phyloP scores from a whole-genome alignment of 2,888 invertebrate genomes.

The Xestia xanthographa region DNA sequence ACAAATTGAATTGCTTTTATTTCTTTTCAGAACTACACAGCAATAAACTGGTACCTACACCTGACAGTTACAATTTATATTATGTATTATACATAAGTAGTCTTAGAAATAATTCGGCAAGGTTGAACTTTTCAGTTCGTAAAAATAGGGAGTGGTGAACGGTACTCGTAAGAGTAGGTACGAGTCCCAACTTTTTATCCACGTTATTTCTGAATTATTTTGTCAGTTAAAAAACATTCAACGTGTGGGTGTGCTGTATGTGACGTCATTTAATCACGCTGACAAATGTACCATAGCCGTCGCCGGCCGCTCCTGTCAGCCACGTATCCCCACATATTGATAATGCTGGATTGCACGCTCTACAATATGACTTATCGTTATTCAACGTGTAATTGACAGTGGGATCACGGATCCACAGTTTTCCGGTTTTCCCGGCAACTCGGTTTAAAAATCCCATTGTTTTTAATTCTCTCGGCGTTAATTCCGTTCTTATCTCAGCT shows the following conservation, averaged over 20 bases:
- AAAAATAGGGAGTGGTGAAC: neutral
- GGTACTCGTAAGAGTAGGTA: neutral
- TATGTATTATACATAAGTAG: conserved; percentile 10
- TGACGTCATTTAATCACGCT: conserved; percentile 81
- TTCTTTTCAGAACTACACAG: conserved; percentile 1
- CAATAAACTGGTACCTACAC: neutral
- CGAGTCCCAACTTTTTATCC: conserved; percentile 39
- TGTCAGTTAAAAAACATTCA: conserved; percentile 63
- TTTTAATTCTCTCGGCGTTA: conserved; percentile 49
- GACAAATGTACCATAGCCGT: conserved; percentile 76
- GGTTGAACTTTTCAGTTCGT: conserved; percentile 16
- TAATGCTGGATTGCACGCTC: conserved; percentile 75
- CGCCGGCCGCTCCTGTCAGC: conserved; percentile 71
- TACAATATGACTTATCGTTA: conserved; percentile 73
- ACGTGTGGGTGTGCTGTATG: conserved; percentile 69
- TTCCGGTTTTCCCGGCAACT: conserved; percentile 22
- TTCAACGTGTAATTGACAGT: conserved; percentile 71
- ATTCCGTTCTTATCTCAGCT: conserved; percentile 45
- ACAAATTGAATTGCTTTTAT: neutral
- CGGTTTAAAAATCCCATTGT: conserved; percentile 44
- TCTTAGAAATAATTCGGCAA: conserved; percentile 18
- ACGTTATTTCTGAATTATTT: conserved; percentile 50
- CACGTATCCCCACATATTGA: conserved; percentile 75
- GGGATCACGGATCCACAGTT: conserved; percentile 41
- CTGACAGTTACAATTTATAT: conserved; percentile 18